A percentile compares a stretch with the other conserved stretches of the same genome.
These are phyloP conservation scores for Imbricaverruca yamaguchii DNA, from an alignment of 2,888 invertebrate species.

Conservation along the genomic window DNA sequence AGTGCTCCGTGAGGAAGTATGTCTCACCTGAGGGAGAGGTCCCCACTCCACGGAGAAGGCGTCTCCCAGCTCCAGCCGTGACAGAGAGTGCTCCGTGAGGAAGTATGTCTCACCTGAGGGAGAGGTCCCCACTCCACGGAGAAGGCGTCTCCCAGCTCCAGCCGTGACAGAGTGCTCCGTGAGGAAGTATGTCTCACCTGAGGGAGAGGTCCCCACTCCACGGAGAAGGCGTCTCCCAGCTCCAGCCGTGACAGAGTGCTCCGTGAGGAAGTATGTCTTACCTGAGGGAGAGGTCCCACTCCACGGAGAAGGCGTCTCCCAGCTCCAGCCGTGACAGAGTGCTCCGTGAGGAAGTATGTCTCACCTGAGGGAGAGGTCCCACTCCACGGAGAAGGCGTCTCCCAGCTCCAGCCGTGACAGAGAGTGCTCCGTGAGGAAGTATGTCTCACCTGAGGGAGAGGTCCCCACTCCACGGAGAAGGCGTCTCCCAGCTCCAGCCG, in stretches of 20 bases:
- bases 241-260: slow-evolving; percentile 77
- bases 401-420: too few relatives aligned
- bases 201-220: slow-evolving; percentile 73
- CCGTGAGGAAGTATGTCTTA: slow-evolving; percentile 50
- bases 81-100: slow-evolving; percentile 72
- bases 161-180: slow-evolving; percentile 73
- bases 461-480: slow-evolving; percentile 83
- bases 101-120: background rate
- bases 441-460: slow-evolving; percentile 41
- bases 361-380: too few relatives aligned
- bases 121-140: slow-evolving; percentile 82
- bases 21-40: slow-evolving; percentile 46
- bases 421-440: too few relatives aligned
- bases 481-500: slow-evolving; percentile 84
- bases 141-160: slow-evolving; percentile 83
- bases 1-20: slow-evolving; percentile 61
- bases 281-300: slow-evolving; percentile 46
- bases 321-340: too few relatives aligned
- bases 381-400: too few relatives aligned
- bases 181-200: slow-evolving; percentile 39
- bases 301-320: too few relatives aligned
- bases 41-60: slow-evolving; percentile 84
- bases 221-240: slow-evolving; percentile 76
- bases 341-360: too few relatives aligned
- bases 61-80: slow-evolving; percentile 81